These are phyloP conservation scores for Chamaetylas fuelleborni DNA, from an alignment of 2,113 vertebrate species.

Conservation along the genomic window DNA sequence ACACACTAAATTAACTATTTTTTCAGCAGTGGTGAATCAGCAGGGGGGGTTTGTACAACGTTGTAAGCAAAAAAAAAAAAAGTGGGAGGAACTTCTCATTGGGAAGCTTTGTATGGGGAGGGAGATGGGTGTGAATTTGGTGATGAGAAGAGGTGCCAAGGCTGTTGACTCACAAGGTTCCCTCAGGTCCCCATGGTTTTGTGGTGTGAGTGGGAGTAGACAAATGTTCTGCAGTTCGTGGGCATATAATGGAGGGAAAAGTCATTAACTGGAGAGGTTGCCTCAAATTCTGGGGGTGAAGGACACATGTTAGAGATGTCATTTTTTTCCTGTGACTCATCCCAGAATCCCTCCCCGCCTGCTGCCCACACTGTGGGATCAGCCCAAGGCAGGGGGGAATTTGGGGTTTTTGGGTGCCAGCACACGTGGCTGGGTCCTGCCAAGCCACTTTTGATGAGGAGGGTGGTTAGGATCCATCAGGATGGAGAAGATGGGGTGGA, in stretches of 20 bases:
- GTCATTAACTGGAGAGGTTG: neutral
- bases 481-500: neutral
- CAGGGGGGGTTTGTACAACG: accelerated
- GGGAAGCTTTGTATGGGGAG: neutral
- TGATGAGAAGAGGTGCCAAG: neutral
- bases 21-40: neutral
- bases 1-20: neutral
- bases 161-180: neutral
- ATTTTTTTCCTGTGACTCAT: neutral
- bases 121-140: neutral
- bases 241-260: neutral
- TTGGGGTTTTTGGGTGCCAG: neutral
- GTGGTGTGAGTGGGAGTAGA: neutral
- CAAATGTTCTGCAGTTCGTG: neutral
- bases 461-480: neutral
- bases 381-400: neutral
- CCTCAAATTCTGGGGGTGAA: neutral
- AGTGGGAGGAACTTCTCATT: accelerated
- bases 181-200: neutral
- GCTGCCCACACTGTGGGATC: neutral
- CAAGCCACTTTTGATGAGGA: neutral
- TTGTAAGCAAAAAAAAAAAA: neutral
- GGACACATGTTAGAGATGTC: no score
- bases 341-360: neutral
- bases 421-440: neutral